Evolutionary conservation across 2,113 vertebrate species (phyloP).

Genomic region (Phoxinus phoxinus): DNA sequence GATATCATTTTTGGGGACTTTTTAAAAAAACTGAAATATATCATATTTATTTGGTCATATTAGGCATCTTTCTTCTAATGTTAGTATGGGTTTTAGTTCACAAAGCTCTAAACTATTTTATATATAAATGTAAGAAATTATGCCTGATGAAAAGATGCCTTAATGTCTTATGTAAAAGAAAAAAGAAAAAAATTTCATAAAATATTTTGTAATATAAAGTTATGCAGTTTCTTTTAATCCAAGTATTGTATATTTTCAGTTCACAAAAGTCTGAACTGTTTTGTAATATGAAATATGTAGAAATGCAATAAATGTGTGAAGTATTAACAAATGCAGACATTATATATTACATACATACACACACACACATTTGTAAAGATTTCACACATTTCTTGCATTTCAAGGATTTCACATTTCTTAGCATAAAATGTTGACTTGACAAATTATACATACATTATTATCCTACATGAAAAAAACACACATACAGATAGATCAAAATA

Average conservation of each 20-base stretch:
- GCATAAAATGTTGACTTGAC: neutral
- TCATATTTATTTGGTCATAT: too few relatives aligned
- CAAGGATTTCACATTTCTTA: neutral
- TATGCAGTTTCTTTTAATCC: neutral
- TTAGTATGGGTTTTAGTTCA: too few relatives aligned
- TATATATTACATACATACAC: too few relatives aligned
- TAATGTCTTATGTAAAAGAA: neutral
- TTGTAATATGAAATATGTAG: neutral
- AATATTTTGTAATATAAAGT: too few relatives aligned
- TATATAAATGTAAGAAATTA: neutral
- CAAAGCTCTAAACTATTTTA: too few relatives aligned
- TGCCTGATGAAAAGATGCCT: neutral
- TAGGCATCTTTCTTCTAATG: too few relatives aligned
- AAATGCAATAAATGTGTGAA: neutral
- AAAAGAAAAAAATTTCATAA: neutral
- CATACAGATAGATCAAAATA: neutral
- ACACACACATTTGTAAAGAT: neutral
- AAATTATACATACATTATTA: neutral
- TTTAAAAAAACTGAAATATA: too few relatives aligned
- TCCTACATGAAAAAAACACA: neutral
- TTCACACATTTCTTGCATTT: neutral
- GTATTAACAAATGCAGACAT: neutral
- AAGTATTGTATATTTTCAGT: too few relatives aligned
- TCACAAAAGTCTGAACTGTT: neutral
- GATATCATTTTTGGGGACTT: too few relatives aligned